Evolutionary conservation across 30 jellyfish, hydroid and myxozoan genomes (phyloP).

Genomic region (Aurelia sp.): DNA sequence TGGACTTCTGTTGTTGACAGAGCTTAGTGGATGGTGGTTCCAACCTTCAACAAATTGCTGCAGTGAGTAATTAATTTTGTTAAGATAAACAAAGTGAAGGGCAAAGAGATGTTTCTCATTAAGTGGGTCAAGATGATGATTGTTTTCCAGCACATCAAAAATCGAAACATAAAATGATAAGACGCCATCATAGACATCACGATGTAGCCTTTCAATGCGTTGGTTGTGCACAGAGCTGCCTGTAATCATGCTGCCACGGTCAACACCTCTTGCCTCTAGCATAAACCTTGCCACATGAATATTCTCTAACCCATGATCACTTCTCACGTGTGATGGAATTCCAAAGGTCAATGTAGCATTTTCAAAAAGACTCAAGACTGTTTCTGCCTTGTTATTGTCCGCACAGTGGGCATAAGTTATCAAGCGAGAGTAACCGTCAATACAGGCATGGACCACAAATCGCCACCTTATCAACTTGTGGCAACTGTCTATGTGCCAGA

Average conservation of each 20-base stretch:
- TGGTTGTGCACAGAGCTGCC: conserved; percentile 70
- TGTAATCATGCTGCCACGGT: conserved; percentile 55
- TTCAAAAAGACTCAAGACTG: conserved; percentile 17
- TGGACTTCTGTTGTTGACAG: not conserved
- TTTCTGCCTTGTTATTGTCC: conserved; percentile 31
- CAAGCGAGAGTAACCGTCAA: conserved; percentile 63
- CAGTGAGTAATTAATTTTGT: too few species aligned
- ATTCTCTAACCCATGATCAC: conserved; percentile 61
- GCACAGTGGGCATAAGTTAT: conserved; percentile 23
- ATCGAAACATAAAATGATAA: not conserved
- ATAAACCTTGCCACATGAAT: conserved; percentile 45
- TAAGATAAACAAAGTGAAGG: too few species aligned
- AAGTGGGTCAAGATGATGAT: too few species aligned
- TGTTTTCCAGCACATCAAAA: too few species aligned
- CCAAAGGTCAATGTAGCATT: conserved; percentile 58
- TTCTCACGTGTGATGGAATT: conserved; percentile 43
- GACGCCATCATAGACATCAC: conserved; percentile 62
- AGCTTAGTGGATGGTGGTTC: too few species aligned
- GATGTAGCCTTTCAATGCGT: conserved; percentile 41
- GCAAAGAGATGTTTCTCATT: too few species aligned
- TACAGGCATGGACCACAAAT: conserved; percentile 29
- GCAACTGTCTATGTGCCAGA: conserved; percentile 76
- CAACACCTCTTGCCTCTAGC: conserved; percentile 37
- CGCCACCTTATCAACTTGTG: conserved; percentile 48
- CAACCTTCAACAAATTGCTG: too few species aligned